These are phyloP conservation scores for Haliclona indistincta DNA, from an alignment of 37 sponge, comb jelly and placozoan species.

Conservation along the genomic window DNA sequence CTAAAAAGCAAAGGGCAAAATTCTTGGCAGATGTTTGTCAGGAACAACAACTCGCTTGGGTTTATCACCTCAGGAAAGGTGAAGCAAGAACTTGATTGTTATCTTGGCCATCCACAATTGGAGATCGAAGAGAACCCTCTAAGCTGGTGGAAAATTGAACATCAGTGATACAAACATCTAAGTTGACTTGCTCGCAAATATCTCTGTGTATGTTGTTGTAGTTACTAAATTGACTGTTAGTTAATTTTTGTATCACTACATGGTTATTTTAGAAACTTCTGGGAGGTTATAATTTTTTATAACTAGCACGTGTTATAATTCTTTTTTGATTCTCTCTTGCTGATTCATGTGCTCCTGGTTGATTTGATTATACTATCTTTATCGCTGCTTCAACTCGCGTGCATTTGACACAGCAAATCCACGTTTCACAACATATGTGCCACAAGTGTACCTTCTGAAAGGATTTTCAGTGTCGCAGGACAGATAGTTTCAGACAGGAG, in stretches of 20 bases:
- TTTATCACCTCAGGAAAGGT: not conserved
- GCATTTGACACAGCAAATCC: too few species aligned
- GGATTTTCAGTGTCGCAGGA: conserved; percentile 26
- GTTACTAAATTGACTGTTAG: too few species aligned
- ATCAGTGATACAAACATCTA: conserved; percentile 5
- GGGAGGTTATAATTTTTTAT: too few species aligned
- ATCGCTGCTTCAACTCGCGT: too few species aligned
- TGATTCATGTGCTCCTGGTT: too few species aligned
- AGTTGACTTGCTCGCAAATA: conserved; percentile 15
- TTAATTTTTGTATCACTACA: too few species aligned
- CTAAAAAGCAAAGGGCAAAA: not conserved
- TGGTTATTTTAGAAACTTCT: too few species aligned
- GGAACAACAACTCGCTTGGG: not conserved
- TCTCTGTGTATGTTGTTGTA: too few species aligned
- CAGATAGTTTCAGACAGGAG: conserved; percentile 16
- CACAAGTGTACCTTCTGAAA: conserved; percentile 42
- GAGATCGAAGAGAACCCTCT: conserved; percentile 12
- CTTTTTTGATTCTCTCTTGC: too few species aligned
- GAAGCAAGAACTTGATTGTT: conserved; percentile 5
- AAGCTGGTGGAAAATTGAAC: conserved; percentile 40
- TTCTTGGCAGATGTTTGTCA: not conserved
- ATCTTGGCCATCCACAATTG: not conserved
- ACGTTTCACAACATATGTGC: too few species aligned
- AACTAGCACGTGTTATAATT: too few species aligned
- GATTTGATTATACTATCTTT: too few species aligned